Base-by-base conservation (phyloP, 2,888 invertebrate genomes). In the Criorhina ranunculi region DNA sequence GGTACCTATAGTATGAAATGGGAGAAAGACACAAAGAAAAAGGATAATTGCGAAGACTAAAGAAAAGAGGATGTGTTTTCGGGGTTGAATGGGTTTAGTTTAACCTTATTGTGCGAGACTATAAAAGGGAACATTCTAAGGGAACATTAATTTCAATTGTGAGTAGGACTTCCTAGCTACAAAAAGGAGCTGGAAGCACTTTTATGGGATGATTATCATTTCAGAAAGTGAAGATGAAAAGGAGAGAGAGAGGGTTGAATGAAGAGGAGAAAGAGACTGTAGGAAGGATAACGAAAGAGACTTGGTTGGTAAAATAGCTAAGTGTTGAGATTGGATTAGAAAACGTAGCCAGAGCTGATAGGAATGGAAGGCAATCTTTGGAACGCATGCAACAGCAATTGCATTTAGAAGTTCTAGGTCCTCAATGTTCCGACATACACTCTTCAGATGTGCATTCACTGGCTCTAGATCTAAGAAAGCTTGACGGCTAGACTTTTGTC, bases 41-140 rank as follows among this genome's bases (percentile, higher is more conserved):
- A 44, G 53, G 49, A 76, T 67, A 66, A 67, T 67, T 67, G 53
- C 67, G 46, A 33, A 42, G 44, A 42, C 67, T n/a, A 19, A 17
- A 76, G 17, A 35, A 31, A 42, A 81, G 60, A 33, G 46, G 46
- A 62, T 24, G 53, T 69, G 46, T 49, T 55, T 60, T 69, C 4
- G 60, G 46, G 62, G 53, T n/a, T 75, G 80, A 81, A 67, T 76
- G 67, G 46, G 76, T 57, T 69, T 69, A 59, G 70, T 53, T 66
- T 53, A 77, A 66, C 57, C 57, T 60, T 69, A 66, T 77, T 82
- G 70, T 69, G 51, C 69, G 24, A 70, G 46, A 49, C 62, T 40
- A 62, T 64, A 49, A 35, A 79, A 73, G 37, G 57, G 17, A 81
- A 60, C 51, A 64, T 57, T 64, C 49, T 51, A 81, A 81, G 33